Percentiles rank a stretch among this genome's conserved stretches.
Conservation (phyloP, 37 sponge, comb jelly and placozoan genomes). For the Ianthella basta region DNA sequence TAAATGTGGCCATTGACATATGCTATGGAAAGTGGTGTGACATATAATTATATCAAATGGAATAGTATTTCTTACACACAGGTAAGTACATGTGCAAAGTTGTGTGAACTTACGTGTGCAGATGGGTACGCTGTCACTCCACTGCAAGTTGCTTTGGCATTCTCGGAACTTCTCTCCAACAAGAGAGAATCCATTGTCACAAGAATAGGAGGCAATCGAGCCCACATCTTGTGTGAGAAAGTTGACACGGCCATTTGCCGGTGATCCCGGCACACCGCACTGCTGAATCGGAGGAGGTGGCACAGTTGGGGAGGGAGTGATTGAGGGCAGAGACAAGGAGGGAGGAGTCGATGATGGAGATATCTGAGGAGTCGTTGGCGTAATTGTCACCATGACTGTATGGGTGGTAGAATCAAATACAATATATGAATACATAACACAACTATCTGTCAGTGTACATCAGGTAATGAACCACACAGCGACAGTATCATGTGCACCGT, state of each 20-base stretch:
- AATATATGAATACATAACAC: too few species aligned
- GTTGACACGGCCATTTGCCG: slow-evolving; percentile 46
- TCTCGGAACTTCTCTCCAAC: slow-evolving; percentile 38
- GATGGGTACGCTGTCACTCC: slow-evolving; percentile 59
- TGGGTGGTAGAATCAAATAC: too few species aligned
- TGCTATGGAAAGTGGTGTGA: too few species aligned
- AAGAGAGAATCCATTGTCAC: slow-evolving; percentile 42
- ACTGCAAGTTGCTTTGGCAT: slow-evolving; percentile 55
- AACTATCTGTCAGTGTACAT: too few species aligned
- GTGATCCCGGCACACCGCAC: not conserved
- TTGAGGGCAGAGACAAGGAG: not conserved
- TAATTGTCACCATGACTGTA: too few species aligned
- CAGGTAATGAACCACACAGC: too few species aligned
- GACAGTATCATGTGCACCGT: too few species aligned
- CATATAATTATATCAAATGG: too few species aligned
- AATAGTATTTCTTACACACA: too few species aligned
- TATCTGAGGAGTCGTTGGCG: too few species aligned
- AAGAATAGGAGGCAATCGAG: slow-evolving; percentile 56
- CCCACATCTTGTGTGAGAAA: slow-evolving; percentile 21
- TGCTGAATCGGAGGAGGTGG: not conserved
- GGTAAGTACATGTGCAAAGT: not conserved
- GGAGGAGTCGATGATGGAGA: not conserved
- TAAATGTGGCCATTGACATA: too few species aligned
- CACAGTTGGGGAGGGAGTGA: not conserved
- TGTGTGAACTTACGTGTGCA: slow-evolving; percentile 47